phyloP scores from a whole-genome alignment of 2,113 vertebrate genomes.

The Cairina moschata region DNA sequence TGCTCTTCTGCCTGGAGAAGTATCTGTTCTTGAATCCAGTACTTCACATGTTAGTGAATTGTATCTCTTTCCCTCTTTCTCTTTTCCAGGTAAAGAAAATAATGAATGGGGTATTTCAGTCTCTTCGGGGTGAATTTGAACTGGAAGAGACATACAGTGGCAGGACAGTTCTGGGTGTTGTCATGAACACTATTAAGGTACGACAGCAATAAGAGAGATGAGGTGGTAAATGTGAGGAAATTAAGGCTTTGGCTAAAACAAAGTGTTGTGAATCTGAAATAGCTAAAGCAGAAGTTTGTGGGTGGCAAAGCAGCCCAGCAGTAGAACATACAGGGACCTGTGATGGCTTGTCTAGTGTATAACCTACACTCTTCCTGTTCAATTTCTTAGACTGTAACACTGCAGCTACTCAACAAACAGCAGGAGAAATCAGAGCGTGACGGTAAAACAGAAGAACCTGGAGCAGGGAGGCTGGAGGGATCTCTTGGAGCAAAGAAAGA shows the following conservation, averaged over 20 bases:
- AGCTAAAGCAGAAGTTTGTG: not conserved
- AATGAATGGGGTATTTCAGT: conserved; percentile 96
- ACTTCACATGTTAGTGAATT: not conserved
- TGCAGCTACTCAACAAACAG: conserved; percentile 82
- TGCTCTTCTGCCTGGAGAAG: not conserved
- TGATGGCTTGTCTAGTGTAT: not conserved
- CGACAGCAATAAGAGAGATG: not conserved
- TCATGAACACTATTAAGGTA: conserved; percentile 95
- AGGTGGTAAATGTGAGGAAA: not conserved
- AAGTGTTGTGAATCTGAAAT: not conserved
- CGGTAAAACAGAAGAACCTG: conserved; percentile 60
- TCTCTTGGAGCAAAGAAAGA: not conserved
- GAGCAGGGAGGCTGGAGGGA: not conserved
- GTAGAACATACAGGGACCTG: not conserved
- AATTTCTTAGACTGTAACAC: conserved; percentile 84
- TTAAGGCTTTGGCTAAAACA: not conserved
- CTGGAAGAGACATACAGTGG: conserved; percentile 87
- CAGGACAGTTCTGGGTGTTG: conserved; percentile 81
- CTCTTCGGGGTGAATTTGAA: conserved; percentile 89
- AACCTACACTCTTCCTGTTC: not conserved
- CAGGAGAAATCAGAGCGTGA: conserved; percentile 25
- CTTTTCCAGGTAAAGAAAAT: conserved; percentile 90
- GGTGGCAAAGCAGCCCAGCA: not conserved
- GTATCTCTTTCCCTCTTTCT: not conserved
- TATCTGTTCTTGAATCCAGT: not conserved